Base-by-base conservation (phyloP, 2,113 vertebrate species). In the Saccopteryx leptura region DNA sequence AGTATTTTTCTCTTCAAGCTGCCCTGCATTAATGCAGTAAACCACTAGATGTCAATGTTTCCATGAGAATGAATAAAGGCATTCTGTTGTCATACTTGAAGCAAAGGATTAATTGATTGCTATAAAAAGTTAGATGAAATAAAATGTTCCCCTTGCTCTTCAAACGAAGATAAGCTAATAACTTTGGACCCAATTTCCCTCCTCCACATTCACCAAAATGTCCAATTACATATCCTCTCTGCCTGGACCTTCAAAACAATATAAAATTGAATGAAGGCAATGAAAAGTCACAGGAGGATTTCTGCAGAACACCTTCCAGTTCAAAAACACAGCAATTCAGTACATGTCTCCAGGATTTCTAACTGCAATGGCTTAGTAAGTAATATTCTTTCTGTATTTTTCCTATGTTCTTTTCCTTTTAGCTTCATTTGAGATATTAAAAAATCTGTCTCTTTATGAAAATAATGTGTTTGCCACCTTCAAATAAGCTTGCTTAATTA, bases 31-130 rank as follows among this genome's bases (percentile, higher is more conserved):
- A 93, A 74, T 78, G 12, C 52, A 18, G 7, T 28, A 0, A 10
- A 4, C 96, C 98, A 98, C 98, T 98, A 98, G 98, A 97, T 98
- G 98, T 96, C 98, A 98, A 71, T 98, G 97, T 98, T 98, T 96
- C 98, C 98, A 97, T 91, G 97, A 94, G 48, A 97, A 97, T 97
- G 88, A 94, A 75, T 31, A 31, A 66, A 80, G 39, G 50, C 48
- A 3, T 17, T n/a, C 24, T 58, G 54, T 65, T 86, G 39, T 78
- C 75, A 90, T 75, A 54, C 54, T 85, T 74, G 84, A 75, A 94
- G 65, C 88, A n/a, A 60, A 94, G 91, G 61, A 90, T 91, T 95
- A 91, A 97, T 93, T 97, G 96, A 97, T 94, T 50, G 80, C 88
- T 95, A 69, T 94, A 96, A 97, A 96, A 96, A 95, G 78, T 97